Conservation (phyloP, 2,113 vertebrate genomes). For the Microcebus murinus region DNA sequence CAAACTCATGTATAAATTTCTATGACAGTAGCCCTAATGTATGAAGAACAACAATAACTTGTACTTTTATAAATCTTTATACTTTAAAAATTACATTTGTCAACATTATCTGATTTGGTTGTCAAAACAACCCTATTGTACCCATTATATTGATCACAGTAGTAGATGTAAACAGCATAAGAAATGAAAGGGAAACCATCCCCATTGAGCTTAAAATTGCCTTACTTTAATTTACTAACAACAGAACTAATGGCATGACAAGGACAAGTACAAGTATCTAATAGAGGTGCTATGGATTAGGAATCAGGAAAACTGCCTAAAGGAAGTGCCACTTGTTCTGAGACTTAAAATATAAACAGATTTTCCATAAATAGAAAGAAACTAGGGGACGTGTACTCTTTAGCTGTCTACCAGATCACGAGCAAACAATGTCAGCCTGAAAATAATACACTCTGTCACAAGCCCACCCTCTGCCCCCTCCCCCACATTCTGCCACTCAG, state of each 20-base stretch:
- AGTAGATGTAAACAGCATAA: not conserved
- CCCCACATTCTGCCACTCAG: not conserved
- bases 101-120: not conserved
- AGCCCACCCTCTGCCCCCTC: not conserved
- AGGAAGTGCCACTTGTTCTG: not conserved
- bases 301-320: not conserved
- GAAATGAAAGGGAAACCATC: not conserved
- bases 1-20: not conserved
- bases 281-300: not conserved
- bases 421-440: not conserved
- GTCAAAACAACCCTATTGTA: not conserved
- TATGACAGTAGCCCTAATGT: not conserved
- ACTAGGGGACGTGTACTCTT: not conserved
- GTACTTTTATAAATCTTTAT: not conserved
- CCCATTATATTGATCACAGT: not conserved
- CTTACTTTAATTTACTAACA: not conserved
- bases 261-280: not conserved
- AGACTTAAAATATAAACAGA: not conserved
- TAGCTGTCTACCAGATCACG: not conserved
- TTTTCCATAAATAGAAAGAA: conserved; percentile 18
- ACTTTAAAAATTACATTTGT: conserved; percentile 3
- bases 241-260: not conserved
- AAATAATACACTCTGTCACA: not conserved
- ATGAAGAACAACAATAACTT: not conserved
- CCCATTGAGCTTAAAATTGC: not conserved